Evolutionary conservation across 2,113 vertebrate species (phyloP).

Genomic region (Loxodonta africana): DNA sequence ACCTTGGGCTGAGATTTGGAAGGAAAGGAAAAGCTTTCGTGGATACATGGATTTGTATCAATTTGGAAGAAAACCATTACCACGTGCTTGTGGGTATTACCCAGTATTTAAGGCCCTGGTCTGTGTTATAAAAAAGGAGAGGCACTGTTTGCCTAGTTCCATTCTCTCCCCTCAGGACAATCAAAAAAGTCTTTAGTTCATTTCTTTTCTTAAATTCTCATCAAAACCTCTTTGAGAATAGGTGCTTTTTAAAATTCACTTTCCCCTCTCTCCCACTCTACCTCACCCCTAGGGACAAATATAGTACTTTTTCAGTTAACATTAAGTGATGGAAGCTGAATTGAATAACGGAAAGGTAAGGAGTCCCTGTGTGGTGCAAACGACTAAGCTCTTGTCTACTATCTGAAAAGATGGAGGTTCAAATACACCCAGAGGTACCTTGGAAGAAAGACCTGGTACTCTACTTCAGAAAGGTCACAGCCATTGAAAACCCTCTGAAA

Average conservation of each 20-base stretch:
- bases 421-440: too few relatives aligned
- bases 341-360: not conserved
- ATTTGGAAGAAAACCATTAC: not conserved
- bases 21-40: not conserved
- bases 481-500: not conserved
- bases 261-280: not conserved
- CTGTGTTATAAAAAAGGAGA: not conserved
- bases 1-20: not conserved
- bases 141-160: not conserved
- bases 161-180: not conserved
- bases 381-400: too few relatives aligned
- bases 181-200: not conserved
- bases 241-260: not conserved
- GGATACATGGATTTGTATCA: not conserved
- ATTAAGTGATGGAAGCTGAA: not conserved
- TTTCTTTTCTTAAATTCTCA: slow-evolving; percentile 22
- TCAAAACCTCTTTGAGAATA: not conserved
- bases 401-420: too few relatives aligned
- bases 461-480: not conserved
- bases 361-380: too few relatives aligned
- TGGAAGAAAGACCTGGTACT: not conserved
- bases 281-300: not conserved
- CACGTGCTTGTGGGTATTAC: not conserved
- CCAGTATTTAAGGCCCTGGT: not conserved
- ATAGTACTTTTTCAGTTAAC: not conserved